These are phyloP conservation scores for Marmota monax DNA, from an alignment of 2,113 vertebrate genomes.

Conservation along the genomic window DNA sequence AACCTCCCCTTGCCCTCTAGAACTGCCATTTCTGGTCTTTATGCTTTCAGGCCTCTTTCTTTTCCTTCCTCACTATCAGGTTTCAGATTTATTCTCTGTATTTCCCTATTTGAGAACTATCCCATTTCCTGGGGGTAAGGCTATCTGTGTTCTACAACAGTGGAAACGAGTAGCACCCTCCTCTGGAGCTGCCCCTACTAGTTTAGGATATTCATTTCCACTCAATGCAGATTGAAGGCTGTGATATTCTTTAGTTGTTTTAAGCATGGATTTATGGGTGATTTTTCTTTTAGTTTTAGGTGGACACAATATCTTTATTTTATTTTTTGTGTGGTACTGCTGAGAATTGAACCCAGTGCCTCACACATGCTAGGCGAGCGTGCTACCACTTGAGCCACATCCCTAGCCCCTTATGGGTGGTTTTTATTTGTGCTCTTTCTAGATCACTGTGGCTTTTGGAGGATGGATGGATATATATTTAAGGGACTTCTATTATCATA, in stretches of 20 bases:
- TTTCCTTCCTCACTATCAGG: not conserved
- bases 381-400: too few species aligned
- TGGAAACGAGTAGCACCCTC: not conserved
- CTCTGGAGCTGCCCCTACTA: not conserved
- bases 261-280: not conserved
- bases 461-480: not conserved
- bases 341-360: too few species aligned
- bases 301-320: too few species aligned
- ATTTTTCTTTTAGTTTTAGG: not conserved
- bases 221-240: constrained; percentile 9
- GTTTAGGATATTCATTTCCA: not conserved
- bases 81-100: not conserved
- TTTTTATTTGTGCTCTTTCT: not conserved
- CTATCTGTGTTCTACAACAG: not conserved
- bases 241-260: not conserved
- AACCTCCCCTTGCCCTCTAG: not conserved
- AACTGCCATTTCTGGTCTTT: not conserved
- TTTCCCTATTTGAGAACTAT: not conserved
- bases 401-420: too few species aligned
- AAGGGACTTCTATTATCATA: not conserved
- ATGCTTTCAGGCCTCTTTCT: not conserved
- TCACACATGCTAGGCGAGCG: too few species aligned
- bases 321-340: too few species aligned
- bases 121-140: not conserved
- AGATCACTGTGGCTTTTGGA: constrained; percentile 33